Percentiles rank a stretch among this genome's conserved stretches.
phyloP scores from a whole-genome alignment of 2,888 invertebrate genomes.

The Ormyrus nitidulus region DNA sequence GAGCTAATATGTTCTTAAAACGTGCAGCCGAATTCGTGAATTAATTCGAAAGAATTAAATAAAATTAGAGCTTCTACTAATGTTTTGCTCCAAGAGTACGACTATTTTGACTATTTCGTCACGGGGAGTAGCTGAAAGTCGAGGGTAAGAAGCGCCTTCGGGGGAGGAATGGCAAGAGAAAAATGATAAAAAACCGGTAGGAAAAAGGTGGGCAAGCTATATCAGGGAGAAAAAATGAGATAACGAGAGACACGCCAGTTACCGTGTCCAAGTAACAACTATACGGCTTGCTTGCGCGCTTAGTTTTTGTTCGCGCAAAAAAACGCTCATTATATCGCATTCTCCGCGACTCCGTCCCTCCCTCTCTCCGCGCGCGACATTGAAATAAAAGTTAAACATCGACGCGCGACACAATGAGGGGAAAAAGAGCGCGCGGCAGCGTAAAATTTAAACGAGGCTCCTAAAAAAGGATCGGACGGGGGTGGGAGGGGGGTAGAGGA shows the following conservation, averaged over 20 bases:
- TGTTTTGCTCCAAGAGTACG: too few relatives aligned
- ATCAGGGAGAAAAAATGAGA: slow-evolving; percentile 4
- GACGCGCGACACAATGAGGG: neutral
- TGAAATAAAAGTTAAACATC: slow-evolving; percentile 22
- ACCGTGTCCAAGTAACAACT: slow-evolving; percentile 30
- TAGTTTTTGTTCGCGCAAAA: slow-evolving; percentile 36
- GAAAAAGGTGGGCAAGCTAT: too few relatives aligned
- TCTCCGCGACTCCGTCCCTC: neutral
- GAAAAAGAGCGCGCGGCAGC: neutral
- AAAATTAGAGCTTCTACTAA: too few relatives aligned
- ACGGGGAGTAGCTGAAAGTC: too few relatives aligned
- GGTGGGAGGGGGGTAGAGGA: too few relatives aligned
- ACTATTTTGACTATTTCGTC: too few relatives aligned
- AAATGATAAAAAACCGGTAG: too few relatives aligned
- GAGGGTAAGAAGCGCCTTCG: neutral
- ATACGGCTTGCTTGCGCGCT: neutral
- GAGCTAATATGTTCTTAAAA: too few relatives aligned
- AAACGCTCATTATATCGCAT: slow-evolving; percentile 41
- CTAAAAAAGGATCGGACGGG: too few relatives aligned
- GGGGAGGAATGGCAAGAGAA: neutral
- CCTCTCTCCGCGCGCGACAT: neutral
- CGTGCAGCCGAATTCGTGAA: too few relatives aligned
- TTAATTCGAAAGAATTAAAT: too few relatives aligned
- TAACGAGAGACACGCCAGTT: slow-evolving; percentile 41
- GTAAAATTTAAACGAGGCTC: neutral